A percentile compares a stretch with the other conserved stretches of the same genome.
Evolutionary conservation across 1,140 invertebrate genomes (phyloP).

Genomic region (Lysiphlebus fabarum): DNA sequence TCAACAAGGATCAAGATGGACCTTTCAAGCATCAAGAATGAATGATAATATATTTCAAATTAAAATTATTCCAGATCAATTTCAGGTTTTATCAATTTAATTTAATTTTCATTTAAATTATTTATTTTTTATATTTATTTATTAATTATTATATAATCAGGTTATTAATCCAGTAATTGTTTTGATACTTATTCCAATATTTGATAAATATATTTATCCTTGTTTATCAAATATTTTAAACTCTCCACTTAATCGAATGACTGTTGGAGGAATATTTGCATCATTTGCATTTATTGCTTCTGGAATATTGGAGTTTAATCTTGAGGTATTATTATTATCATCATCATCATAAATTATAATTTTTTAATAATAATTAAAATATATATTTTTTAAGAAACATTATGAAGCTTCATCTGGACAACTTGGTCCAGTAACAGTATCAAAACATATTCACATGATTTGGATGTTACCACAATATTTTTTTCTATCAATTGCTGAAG

Average conservation of each 20-base stretch:
- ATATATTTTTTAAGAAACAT: constrained; percentile 54
- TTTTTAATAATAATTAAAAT: neutral
- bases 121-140: too few relatives aligned
- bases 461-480: constrained; percentile 86
- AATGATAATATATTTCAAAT: constrained; percentile 70
- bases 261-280: constrained; percentile 79
- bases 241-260: constrained; percentile 73
- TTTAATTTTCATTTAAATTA: too few relatives aligned
- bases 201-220: constrained; percentile 73
- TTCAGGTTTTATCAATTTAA: constrained; percentile 64
- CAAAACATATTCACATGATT: constrained; percentile 74
- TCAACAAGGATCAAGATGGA: constrained; percentile 92
- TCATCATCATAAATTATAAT: constrained; percentile 10
- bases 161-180: constrained; percentile 80
- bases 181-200: constrained; percentile 81
- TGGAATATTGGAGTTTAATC: constrained; percentile 74
- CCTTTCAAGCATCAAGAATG: constrained; percentile 89
- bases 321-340: constrained; percentile 60
- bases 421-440: constrained; percentile 57
- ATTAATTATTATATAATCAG: too few relatives aligned
- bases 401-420: constrained; percentile 30
- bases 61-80: constrained; percentile 81
- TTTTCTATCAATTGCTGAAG: constrained; percentile 77
- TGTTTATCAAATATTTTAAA: constrained; percentile 52
- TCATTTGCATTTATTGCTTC: constrained; percentile 83